A percentile compares a stretch with the other conserved stretches of the same genome.
These are phyloP conservation scores for Xanthorhoe designata DNA, from an alignment of 2,888 invertebrate species.

Conservation along the genomic window DNA sequence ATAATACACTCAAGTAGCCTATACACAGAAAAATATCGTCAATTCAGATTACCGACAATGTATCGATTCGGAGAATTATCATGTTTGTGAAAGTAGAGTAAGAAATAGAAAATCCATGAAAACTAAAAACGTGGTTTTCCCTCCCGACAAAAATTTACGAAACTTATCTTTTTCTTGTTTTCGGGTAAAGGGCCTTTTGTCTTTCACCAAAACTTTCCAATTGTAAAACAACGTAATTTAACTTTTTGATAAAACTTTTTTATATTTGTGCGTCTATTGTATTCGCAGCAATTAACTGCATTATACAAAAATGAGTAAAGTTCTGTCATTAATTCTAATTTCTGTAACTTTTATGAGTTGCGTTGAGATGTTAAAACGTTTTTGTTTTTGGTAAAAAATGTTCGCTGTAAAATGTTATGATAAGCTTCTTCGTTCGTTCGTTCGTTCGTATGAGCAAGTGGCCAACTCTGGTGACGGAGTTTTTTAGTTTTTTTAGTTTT, in stretches of 20 bases:
- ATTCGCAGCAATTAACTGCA: conserved; percentile 43
- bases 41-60: no score
- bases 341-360: conserved; percentile 42
- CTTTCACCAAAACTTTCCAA: conserved; percentile 23
- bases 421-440: no score
- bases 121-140: conserved; percentile 1
- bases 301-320: conserved; percentile 47
- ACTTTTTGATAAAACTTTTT: conserved; percentile 44
- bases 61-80: no score
- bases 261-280: conserved; percentile 42
- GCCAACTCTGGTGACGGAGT: no score
- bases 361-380: conserved; percentile 9
- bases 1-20: no score
- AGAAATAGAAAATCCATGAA: not conserved
- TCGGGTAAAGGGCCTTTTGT: conserved; percentile 31
- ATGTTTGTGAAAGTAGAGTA: not conserved
- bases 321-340: conserved; percentile 45
- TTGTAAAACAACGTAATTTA: conserved; percentile 39
- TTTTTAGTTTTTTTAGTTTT: no score
- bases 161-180: conserved; percentile 24
- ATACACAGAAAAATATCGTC: no score
- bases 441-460: no score
- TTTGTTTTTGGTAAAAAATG: conserved; percentile 14
- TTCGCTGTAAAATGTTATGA: not conserved
- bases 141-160: conserved; percentile 8